Percentiles rank a stretch among this genome's conserved stretches.
Conservation (phyloP, 2,113 vertebrate species). For the Python bivittatus region DNA sequence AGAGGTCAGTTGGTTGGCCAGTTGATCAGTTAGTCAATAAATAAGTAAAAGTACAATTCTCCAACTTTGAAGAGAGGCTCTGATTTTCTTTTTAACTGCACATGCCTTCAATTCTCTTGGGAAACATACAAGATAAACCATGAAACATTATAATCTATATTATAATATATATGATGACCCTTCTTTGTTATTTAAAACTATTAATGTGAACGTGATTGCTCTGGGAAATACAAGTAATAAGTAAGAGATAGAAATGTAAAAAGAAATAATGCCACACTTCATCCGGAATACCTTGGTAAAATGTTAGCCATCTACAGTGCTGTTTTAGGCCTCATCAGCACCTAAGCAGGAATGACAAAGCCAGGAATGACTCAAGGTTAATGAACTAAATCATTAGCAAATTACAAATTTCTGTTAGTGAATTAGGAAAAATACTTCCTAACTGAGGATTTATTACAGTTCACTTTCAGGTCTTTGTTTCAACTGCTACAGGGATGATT, state of each 20-base stretch:
- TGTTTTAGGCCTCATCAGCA: fast-evolving
- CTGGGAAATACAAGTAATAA: conserved; percentile 5
- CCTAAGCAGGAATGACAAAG: neutral
- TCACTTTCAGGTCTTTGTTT: conserved; percentile 24
- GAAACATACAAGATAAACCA: neutral
- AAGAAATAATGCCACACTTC: neutral
- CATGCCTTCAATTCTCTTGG: neutral
- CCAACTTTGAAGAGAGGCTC: neutral
- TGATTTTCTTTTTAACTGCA: neutral
- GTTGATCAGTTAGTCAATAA: neutral
- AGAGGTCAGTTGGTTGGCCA: neutral
- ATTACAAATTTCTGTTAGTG: conserved; percentile 1
- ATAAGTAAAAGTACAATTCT: neutral
- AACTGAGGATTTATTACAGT: conserved; percentile 1
- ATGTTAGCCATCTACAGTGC: fast-evolving
- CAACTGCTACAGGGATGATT: conserved; percentile 40
- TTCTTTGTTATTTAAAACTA: neutral
- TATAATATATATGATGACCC: neutral
- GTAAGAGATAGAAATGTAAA: neutral
- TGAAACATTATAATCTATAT: neutral
- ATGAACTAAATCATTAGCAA: conserved; percentile 34
- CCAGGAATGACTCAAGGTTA: fast-evolving
- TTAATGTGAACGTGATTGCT: neutral
- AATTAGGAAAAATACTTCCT: conserved; percentile 17
- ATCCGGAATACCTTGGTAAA: neutral